phyloP scores from a whole-genome alignment of 2,113 vertebrate species.

The Ceratotherium simum region DNA sequence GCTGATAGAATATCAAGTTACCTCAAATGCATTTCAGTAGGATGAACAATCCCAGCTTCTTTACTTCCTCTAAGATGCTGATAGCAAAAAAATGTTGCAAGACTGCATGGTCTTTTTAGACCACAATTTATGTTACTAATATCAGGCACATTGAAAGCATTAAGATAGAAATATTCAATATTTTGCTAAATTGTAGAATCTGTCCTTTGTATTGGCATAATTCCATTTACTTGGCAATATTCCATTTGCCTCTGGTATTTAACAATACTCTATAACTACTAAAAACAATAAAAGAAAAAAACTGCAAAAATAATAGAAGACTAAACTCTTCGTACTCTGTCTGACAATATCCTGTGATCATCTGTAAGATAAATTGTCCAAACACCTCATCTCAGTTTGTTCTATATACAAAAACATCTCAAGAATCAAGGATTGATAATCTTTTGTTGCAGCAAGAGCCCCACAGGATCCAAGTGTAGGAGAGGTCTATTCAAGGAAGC shows the following conservation, averaged over 20 bases:
- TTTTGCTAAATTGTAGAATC: slow-evolving; percentile 27
- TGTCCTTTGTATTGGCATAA: background rate
- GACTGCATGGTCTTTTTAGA: background rate
- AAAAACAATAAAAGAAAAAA: slow-evolving; percentile 32
- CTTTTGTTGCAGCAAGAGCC: background rate
- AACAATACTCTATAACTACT: background rate
- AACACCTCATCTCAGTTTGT: slow-evolving; percentile 34
- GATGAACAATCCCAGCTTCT: slow-evolving; percentile 51
- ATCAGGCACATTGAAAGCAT: background rate
- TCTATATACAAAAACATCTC: background rate
- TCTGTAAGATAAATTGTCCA: background rate
- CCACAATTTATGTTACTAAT: slow-evolving; percentile 9
- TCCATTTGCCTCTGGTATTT: slow-evolving; percentile 1
- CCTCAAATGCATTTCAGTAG: slow-evolving; percentile 50
- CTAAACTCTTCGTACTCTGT: background rate
- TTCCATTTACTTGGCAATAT: slow-evolving; percentile 28
- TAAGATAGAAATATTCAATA: slow-evolving; percentile 15
- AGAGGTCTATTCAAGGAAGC: background rate
- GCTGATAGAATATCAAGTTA: slow-evolving; percentile 35
- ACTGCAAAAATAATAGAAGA: slow-evolving; percentile 50
- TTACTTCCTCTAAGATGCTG: slow-evolving; percentile 48
- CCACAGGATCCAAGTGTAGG: background rate
- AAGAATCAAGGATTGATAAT: background rate
- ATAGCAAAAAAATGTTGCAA: slow-evolving; percentile 51
- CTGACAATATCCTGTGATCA: slow-evolving; percentile 47